Conservation (phyloP, 2,113 vertebrate genomes). For the Megaceryle torquata region DNA sequence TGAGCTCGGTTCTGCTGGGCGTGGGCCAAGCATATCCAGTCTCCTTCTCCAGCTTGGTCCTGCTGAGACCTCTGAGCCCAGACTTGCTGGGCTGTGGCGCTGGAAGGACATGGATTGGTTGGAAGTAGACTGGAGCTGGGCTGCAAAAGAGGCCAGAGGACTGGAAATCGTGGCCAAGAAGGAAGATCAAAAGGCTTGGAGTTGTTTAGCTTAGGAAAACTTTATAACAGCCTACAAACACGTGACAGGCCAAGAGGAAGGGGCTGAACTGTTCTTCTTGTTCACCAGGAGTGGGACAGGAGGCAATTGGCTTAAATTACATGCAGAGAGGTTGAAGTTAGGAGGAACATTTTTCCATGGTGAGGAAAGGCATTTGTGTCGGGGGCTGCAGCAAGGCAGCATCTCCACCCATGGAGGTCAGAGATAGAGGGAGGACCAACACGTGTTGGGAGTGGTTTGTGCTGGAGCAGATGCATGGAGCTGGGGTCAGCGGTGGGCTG, state of each 20-base stretch:
- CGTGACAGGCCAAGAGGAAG: background rate
- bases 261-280: background rate
- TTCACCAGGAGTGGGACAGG: background rate
- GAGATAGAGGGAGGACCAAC: background rate
- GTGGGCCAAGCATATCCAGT: background rate
- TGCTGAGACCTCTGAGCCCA: background rate
- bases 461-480: background rate
- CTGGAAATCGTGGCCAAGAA: background rate
- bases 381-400: background rate
- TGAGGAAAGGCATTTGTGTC: background rate
- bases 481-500: background rate
- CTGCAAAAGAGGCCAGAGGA: background rate
- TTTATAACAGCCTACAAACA: background rate
- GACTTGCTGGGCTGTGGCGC: background rate
- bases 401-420: rapidly evolving
- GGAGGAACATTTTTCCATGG: background rate
- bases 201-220: background rate
- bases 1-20: background rate
- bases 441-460: rapidly evolving
- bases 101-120: background rate
- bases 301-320: background rate
- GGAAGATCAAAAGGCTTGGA: background rate
- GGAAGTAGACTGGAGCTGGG: background rate
- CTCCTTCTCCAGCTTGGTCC: background rate
- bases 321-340: background rate